Conservation (phyloP, 1,140 invertebrate species). For the Holotrichia oblita region DNA sequence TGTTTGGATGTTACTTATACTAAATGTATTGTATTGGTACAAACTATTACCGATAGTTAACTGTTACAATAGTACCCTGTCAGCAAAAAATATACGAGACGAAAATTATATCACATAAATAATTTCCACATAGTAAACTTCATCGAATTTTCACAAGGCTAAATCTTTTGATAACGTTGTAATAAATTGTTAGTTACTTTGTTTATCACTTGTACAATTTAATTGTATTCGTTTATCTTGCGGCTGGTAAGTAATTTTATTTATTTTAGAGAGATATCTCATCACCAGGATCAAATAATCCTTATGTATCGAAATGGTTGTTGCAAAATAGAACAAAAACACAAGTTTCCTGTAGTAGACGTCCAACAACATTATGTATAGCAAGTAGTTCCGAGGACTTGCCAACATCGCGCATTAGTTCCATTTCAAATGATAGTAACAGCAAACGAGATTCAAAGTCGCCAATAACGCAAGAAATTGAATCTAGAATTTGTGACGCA, state of each 20-base stretch:
- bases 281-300: neutral
- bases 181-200: no score
- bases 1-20: no score
- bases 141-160: no score
- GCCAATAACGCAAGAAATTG: neutral
- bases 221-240: no score
- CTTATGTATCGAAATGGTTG: neutral
- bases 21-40: no score
- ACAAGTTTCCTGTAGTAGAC: neutral
- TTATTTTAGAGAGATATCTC: neutral
- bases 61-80: no score
- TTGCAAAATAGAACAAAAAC: neutral
- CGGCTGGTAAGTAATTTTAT: neutral
- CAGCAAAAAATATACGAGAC: no score
- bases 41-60: no score
- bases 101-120: no score
- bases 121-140: no score
- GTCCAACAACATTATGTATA: neutral
- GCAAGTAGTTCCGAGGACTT: neutral
- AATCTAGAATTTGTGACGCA: neutral
- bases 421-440: neutral
- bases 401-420: neutral
- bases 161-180: no score
- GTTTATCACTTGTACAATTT: no score
- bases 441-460: neutral